Evolutionary conservation across 2,797 vertebrate genomes (phyloP).

Genomic region (Enteromius anoplus): DNA sequence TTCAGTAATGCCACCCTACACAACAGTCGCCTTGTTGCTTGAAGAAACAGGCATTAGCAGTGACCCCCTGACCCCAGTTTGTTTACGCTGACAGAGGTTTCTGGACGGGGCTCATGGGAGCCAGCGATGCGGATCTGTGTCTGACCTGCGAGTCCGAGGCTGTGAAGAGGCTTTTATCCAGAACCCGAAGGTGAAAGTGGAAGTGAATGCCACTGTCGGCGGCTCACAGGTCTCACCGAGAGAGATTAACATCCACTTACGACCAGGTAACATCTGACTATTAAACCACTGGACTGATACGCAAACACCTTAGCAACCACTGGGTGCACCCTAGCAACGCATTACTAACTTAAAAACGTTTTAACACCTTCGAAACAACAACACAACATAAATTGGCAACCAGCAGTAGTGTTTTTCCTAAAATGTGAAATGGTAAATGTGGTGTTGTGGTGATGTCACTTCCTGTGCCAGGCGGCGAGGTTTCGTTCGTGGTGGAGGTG

Average conservation of each 20-base stretch:
- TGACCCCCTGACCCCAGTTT: slow-evolving; percentile 43
- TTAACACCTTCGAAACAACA: neutral
- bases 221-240: slow-evolving; percentile 88
- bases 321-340: neutral
- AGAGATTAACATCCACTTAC: slow-evolving; percentile 84
- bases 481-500: slow-evolving; percentile 86
- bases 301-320: neutral
- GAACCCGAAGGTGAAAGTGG: slow-evolving; percentile 79
- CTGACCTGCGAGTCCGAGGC: slow-evolving; percentile 85
- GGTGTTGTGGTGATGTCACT: slow-evolving; percentile 17
- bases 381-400: neutral
- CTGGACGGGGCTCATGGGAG: slow-evolving; percentile 78
- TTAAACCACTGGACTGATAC: neutral
- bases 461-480: slow-evolving; percentile 81
- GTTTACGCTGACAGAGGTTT: slow-evolving; percentile 80
- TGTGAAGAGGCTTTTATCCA: slow-evolving; percentile 86
- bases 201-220: slow-evolving; percentile 75
- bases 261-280: slow-evolving; percentile 79
- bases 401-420: neutral
- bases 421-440: neutral
- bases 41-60: neutral
- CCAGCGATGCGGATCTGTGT: slow-evolving; percentile 86
- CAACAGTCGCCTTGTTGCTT: neutral
- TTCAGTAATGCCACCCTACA: neutral
- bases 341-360: neutral